Conservation (phyloP, 2,113 vertebrate genomes). For the Stegastes partitus region DNA sequence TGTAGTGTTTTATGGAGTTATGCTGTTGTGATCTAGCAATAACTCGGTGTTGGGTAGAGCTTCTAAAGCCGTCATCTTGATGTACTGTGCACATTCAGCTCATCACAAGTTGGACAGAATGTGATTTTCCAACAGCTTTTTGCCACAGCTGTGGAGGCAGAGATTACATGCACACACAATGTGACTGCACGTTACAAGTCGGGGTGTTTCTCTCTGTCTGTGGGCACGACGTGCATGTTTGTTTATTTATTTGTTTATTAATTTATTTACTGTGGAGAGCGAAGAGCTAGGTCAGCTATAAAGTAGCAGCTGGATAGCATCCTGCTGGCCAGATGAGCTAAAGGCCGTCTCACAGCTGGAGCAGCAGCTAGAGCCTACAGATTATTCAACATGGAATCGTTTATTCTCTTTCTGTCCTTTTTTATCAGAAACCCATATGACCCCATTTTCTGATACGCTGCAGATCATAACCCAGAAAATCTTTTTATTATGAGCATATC, state of each 20-base stretch:
- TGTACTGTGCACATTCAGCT: background rate
- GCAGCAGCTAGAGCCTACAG: slow-evolving; percentile 38
- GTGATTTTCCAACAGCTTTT: background rate
- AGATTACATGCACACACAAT: slow-evolving; percentile 14
- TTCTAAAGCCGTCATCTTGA: background rate
- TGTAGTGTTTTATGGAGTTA: no score
- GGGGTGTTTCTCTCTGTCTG: slow-evolving; percentile 1
- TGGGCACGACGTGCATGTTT: background rate
- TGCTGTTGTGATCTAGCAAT: background rate
- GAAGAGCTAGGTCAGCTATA: slow-evolving; percentile 41
- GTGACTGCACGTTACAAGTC: slow-evolving; percentile 8
- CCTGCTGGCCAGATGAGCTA: slow-evolving; percentile 67
- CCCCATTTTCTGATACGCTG: slow-evolving; percentile 49
- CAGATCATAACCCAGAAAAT: slow-evolving; percentile 16
- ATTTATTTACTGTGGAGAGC: slow-evolving; percentile 40
- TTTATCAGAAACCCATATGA: slow-evolving; percentile 41
- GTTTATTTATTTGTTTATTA: slow-evolving; percentile 23
- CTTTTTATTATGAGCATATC: slow-evolving; percentile 18
- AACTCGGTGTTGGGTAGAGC: background rate
- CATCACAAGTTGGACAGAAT: background rate
- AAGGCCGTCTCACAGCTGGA: slow-evolving; percentile 68
- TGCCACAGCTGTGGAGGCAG: background rate
- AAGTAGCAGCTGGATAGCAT: slow-evolving; percentile 68
- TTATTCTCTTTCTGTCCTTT: slow-evolving; percentile 39
- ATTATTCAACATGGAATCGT: slow-evolving; percentile 61